Evolutionary conservation across 1,140 invertebrate species (phyloP), one percentile per base, ranked within the genome.

Genomic region (Watersipora subatra): DNA sequence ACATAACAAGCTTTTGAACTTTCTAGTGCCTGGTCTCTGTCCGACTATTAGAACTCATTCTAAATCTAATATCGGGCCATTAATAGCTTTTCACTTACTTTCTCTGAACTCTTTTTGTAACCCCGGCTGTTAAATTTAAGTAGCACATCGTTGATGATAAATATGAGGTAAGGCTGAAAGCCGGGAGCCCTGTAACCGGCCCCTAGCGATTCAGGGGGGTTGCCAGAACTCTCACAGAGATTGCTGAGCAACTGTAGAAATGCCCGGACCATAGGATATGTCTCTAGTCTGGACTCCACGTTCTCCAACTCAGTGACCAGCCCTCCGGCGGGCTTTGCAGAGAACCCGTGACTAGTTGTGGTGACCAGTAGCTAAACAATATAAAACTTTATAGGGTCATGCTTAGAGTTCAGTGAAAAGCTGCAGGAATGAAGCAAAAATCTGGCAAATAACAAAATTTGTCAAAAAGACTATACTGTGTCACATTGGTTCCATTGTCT

Each of bases 151-250:
- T 89, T 85, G 12, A 88, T 81, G 25, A 92, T 85, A 75, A 92
- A 93, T 2, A 87, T 84, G 17, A 95, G 76, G 75, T 95, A 96
- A 0, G 92, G 91, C 79, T 91, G 87, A 68, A 95, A 89, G 1
- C 92, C 91, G 1, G 91, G 89, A 57, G 86, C 84, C n/a, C 92
- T 82, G 2, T 85, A 80, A 0, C 90, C 90, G 1, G 87, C 86
- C 3, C 91, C 91, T 2, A 94, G 80, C n/a, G 87, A 84, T 66
- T 86, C 81, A 0, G 91, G 90, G 62, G 92, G 83, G 17, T 85
- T 84, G 30, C 75, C 87, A 25, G 58, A 24, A 46, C 34, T 46
- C 70, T 87, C 85, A 3, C 89, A 88, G 7, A 97, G 80, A 1
- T 85, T 84, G 71, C 88, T 85, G 0, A 97, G 74, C 0, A 96